These are phyloP conservation scores for Chloropsis cyanopogon DNA, from an alignment of 2,113 vertebrate species.

Conservation along the genomic window DNA sequence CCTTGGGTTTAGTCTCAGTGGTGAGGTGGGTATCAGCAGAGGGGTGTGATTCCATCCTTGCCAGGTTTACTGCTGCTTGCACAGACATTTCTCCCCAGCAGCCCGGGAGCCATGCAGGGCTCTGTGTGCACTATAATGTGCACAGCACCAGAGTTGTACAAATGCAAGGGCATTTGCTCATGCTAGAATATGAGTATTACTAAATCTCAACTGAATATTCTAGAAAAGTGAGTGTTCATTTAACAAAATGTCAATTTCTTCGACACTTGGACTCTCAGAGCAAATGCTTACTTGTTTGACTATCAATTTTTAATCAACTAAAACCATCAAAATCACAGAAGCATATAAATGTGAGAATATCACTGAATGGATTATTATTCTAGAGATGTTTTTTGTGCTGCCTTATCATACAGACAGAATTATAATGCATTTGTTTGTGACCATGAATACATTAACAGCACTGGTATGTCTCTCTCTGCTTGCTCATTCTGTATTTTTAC, in stretches of 20 bases:
- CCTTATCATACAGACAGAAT: neutral
- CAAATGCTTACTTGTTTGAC: neutral
- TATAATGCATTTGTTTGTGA: neutral
- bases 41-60: neutral
- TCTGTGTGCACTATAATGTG: rapidly evolving
- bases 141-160: neutral
- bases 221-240: neutral
- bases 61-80: neutral
- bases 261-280: neutral
- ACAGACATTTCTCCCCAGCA: neutral
- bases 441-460: neutral
- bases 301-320: neutral
- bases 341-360: neutral
- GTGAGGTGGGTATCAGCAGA: neutral
- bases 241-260: neutral
- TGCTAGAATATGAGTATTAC: neutral
- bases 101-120: neutral
- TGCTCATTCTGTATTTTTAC: neutral
- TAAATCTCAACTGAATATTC: neutral
- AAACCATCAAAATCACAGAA: neutral
- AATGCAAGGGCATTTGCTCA: neutral
- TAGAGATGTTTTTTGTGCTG: neutral
- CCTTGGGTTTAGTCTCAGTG: neutral
- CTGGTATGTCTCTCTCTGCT: neutral
- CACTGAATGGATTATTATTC: neutral